Conservation (phyloP, 2,888 invertebrate species). For the Tetanocera ferruginea region DNA sequence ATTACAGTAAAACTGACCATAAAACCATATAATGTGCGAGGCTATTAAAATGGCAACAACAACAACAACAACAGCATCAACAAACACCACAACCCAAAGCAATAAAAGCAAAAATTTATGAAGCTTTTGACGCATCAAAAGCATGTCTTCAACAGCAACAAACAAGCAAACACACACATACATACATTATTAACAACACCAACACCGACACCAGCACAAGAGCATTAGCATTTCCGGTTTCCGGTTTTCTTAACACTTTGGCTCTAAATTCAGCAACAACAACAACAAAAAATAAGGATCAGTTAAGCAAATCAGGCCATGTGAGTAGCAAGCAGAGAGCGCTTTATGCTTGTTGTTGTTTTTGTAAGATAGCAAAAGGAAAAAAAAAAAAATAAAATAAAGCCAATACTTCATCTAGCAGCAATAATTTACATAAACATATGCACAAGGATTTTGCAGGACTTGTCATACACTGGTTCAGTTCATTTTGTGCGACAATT, state of each 20-base stretch:
- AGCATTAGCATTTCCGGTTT: conserved; percentile 31
- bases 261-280: not conserved
- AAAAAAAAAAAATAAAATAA: not conserved
- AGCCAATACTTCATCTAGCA: not conserved
- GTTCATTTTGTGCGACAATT: not conserved
- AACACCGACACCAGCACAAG: not conserved
- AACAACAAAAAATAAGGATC: not conserved
- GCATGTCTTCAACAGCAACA: not conserved
- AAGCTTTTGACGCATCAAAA: not conserved
- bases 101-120: not conserved
- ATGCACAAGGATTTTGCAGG: not conserved
- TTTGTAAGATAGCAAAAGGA: not conserved
- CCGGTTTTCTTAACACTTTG: conserved; percentile 29
- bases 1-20: conserved; percentile 23
- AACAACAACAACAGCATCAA: not conserved
- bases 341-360: not conserved
- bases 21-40: conserved; percentile 18
- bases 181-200: not conserved
- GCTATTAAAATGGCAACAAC: not conserved
- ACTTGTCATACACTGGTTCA: not conserved
- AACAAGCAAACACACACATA: not conserved
- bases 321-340: not conserved
- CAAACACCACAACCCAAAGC: not conserved
- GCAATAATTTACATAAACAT: conserved; percentile 1
- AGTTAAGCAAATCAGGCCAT: not conserved